Evolutionary conservation across 2,113 vertebrate species (phyloP), one percentile per base, ranked within the genome.

Genomic region (Lates calcarifer): DNA sequence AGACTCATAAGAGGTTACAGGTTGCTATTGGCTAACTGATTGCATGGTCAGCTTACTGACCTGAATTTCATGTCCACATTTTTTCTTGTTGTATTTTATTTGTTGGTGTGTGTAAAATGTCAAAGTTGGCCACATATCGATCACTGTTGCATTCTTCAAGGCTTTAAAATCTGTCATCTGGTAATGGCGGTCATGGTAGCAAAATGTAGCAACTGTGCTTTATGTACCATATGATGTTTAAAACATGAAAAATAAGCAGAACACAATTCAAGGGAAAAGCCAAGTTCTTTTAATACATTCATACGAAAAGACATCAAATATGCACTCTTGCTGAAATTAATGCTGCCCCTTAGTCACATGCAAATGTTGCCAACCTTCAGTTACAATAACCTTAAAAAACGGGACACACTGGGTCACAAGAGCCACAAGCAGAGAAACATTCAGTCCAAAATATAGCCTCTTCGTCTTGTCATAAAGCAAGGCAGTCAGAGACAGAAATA

Each of bases 401-500:
- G 20, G 7, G 31, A 70, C 67, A 74, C 24, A 5, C 41, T n/a
- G 29, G 33, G 65, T 74, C 33, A 37, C 43, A 66, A 39, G 18
- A 45, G 41, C 51, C 24, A 67, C 66, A 56, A 64, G 49, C 15
- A 78, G 57, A 63, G 47, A 28, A 61, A 58, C 55, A 12, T 73
- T 82, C 14, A 83, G 73, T 67, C 61, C 3, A 4, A 73, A 58
- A 73, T 51, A 49, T 14, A 68, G 35, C 33, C 60, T 49, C 49
- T 77, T 33, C 37, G 63, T 74, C 74, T 71, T 20, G 68, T 77
- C 82, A 81, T 75, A 43, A 77, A 80, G 74, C 41, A 70, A 82
- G 75, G 74, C 49, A 4, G 35, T 55, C 64, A 41, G 33, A 71
- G 67, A 83, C 91, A 76, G 71, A 79, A 89, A 91, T 87, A 90